Percentiles rank a stretch among this genome's conserved stretches.
These are phyloP conservation scores for Phylloscopus trochilus DNA, from an alignment of 2,113 vertebrate genomes.

Conservation along the genomic window DNA sequence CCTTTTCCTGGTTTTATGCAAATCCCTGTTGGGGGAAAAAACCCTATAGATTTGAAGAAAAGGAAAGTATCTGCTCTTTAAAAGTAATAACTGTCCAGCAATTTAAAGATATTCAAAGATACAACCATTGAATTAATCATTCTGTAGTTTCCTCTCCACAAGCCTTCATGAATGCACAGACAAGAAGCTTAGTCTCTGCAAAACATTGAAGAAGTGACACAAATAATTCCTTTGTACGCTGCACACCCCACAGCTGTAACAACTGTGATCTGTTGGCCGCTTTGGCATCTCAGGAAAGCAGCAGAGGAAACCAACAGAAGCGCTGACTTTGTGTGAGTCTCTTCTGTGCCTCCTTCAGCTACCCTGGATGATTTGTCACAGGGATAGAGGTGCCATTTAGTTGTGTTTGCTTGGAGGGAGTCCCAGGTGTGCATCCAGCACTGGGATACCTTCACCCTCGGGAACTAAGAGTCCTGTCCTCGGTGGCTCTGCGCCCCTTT, in stretches of 20 bases:
- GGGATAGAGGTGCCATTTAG: not conserved
- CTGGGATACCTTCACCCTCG: not conserved
- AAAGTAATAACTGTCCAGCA: slow-evolving; percentile 12
- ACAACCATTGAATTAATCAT: not conserved
- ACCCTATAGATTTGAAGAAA: not conserved
- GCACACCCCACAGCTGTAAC: not conserved
- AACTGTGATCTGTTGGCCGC: not conserved
- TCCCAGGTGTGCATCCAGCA: not conserved
- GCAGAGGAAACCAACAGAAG: not conserved
- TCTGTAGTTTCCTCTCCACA: not conserved
- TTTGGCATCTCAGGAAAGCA: not conserved
- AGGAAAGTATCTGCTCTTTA: not conserved
- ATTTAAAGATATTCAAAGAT: not conserved
- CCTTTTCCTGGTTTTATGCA: not conserved
- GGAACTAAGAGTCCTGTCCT: not conserved
- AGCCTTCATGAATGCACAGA: not conserved
- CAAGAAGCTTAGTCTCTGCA: not conserved
- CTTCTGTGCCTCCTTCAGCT: not conserved
- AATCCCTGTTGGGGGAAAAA: not conserved
- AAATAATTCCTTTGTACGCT: not conserved
- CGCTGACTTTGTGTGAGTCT: not conserved
- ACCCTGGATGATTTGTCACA: not conserved
- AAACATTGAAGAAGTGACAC: not conserved
- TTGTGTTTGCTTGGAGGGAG: not conserved
- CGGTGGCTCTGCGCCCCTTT: not conserved